Evolutionary conservation across 1,140 invertebrate genomes (phyloP), one percentile per base, ranked within the genome.

Genomic region (Lanistes nyassanus): DNA sequence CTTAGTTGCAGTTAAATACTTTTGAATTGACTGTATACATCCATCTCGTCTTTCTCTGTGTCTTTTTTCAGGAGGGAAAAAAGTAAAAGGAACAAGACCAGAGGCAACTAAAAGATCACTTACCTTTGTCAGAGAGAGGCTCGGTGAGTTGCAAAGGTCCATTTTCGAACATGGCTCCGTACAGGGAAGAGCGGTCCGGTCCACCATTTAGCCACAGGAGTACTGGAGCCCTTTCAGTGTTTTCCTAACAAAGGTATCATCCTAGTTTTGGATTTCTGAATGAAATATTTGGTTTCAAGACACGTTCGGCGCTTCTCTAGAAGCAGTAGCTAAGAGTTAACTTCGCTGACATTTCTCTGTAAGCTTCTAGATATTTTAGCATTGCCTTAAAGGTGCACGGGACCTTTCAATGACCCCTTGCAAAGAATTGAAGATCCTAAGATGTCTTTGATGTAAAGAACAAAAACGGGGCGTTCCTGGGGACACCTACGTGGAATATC

Each of bases 161-260:
- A 83, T 95, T 93, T 89, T 96, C 94, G 0, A 91, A 90, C 78
- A 96, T 96, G 0, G 96, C 86, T 0, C 94, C 95, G 81, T 92
- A 94, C 31, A 96, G 84, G 0, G 94, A 95, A 1, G 93, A 92
- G 11, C 92, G 92, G 0, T 95, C 95, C 1, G 95, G 95, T 21
- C 94, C 90, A 56, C 94, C 95, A 90, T 96, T 94, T 0, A 96
- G 91, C 95, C 95, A 96, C 13, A 96, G 85, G 13, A 95, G 89
- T 76, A 95, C 91, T 1, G 94, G 94, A 23, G 84, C 80, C 26
- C 66, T 1, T 0, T 65, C 47, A 64, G 60, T 6, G n/a, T 29
- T 42, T n/a, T 47, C 64, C 73, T 60, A 31, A 26, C 9, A 31
- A 7, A 60, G 9, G 0, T 1, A 31, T 60, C 3, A 11, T 11